Base-by-base conservation (phyloP, 1,140 invertebrate genomes). In the Protaetia brevitarsis region DNA sequence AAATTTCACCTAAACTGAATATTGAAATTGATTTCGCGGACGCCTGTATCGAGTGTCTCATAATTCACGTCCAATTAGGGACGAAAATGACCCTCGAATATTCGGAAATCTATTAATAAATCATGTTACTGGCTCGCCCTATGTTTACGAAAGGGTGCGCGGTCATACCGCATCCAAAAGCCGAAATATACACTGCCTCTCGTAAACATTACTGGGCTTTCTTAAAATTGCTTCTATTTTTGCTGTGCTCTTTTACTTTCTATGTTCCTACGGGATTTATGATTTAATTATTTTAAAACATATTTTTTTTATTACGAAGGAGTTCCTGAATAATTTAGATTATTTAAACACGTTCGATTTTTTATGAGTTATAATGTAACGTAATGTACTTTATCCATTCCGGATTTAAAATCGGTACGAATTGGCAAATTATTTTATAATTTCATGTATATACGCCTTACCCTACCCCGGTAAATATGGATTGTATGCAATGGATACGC, bases 11-110 rank as follows among this genome's bases (percentile, higher is more conserved):
- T n/a, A n/a, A n/a, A n/a, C n/a, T n/a, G 41, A 51, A 51, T 51
- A 26, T 26, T 51, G 41, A 51, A 51, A 51, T 51, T 51, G 41
- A 51, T 51, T 51, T 23, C 26, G 41, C 16, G 16, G 11, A 23
- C 11, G 16, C 26, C 26, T 23, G 41, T 51, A 51, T 51, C 41
- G 41, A 23, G 41, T 51, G 41, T 51, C 41, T 23, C 41, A 51
- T 51, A 51, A 51, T 51, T 51, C 41, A 51, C 41, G 19, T 51
- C 41, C 16, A 51, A 51, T 51, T 51, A 51, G 41, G 41, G 41
- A 51, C 41, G 41, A 51, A 51, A 51, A 23, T 51, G 41, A 51
- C 41, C 41, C 41, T 23, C 26, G 11, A 51, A 51, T 51, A 23
- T 51, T 19, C 41, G 26, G 41, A n/a, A n/a, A 23, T 51, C 41